phyloP scores from a whole-genome alignment of 2,888 invertebrate genomes.

The Callosobruchus maculatus region DNA sequence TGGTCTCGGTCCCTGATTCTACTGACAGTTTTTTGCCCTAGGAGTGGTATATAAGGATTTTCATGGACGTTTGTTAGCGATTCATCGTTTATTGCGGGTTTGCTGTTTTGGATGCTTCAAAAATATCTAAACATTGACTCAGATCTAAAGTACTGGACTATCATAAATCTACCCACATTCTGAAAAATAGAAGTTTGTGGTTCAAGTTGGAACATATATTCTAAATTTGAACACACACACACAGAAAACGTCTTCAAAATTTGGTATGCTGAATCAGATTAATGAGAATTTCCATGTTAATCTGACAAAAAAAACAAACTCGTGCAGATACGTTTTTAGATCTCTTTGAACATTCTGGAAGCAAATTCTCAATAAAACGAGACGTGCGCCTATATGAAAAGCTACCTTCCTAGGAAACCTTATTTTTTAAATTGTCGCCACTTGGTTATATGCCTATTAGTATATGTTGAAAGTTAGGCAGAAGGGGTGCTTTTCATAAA shows the following conservation, averaged over 20 bases:
- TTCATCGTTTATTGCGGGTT: background rate
- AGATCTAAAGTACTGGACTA: too few species aligned
- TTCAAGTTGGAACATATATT: too few species aligned
- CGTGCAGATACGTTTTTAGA: background rate
- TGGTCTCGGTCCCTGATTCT: background rate
- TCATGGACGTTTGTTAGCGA: background rate
- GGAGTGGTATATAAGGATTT: background rate
- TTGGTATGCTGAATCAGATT: too few species aligned
- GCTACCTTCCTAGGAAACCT: conserved; percentile 5
- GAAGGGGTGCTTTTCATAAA: conserved; percentile 20
- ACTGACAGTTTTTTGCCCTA: background rate
- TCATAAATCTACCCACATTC: too few species aligned
- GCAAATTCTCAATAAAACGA: background rate
- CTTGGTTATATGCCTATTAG: conserved; percentile 16
- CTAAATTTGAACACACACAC: too few species aligned
- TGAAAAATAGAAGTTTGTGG: too few species aligned
- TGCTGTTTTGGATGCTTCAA: background rate
- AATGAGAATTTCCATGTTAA: too few species aligned
- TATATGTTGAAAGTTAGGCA: conserved; percentile 20
- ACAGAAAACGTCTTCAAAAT: too few species aligned
- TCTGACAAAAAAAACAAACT: too few species aligned
- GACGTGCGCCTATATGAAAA: background rate
- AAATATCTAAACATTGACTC: too few species aligned
- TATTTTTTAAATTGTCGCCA: conserved; percentile 8
- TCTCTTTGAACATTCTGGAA: background rate